These are phyloP conservation scores for Harmothoe impar DNA, from an alignment of 2,888 invertebrate genomes.

Conservation along the genomic window DNA sequence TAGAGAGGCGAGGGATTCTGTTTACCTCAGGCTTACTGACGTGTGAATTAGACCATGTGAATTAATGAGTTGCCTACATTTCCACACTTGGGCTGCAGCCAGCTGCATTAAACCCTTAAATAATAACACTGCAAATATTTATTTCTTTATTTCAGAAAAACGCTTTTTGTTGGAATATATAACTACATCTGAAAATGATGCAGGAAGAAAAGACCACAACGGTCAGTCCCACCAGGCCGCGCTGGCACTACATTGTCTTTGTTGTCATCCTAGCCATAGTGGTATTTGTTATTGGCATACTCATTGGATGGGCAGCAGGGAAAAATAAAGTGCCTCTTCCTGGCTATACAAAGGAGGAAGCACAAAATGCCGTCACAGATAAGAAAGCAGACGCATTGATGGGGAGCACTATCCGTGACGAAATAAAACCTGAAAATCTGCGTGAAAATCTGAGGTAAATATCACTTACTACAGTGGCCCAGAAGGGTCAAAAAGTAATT, in stretches of 20 bases:
- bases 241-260: not conserved
- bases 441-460: conserved; percentile 28
- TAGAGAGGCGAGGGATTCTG: too few species aligned
- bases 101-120: too few species aligned
- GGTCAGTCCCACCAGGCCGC: not conserved
- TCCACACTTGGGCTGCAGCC: too few species aligned
- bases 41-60: too few species aligned
- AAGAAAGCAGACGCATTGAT: not conserved
- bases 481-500: too few species aligned
- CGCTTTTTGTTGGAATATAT: too few species aligned
- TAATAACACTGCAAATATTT: too few species aligned
- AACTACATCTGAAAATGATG: not conserved
- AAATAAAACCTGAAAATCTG: not conserved
- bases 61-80: too few species aligned
- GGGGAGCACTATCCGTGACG: not conserved
- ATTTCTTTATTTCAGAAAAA: too few species aligned
- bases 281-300: not conserved
- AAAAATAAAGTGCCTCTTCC: not conserved
- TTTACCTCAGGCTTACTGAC: too few species aligned
- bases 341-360: not conserved
- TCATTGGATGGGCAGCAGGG: not conserved
- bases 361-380: not conserved
- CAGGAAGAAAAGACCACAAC: not conserved
- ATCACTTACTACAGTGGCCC: too few species aligned
- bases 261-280: not conserved